These are phyloP conservation scores for Pharmacophagus antenor DNA, from an alignment of 2,888 invertebrate species.

Conservation along the genomic window DNA sequence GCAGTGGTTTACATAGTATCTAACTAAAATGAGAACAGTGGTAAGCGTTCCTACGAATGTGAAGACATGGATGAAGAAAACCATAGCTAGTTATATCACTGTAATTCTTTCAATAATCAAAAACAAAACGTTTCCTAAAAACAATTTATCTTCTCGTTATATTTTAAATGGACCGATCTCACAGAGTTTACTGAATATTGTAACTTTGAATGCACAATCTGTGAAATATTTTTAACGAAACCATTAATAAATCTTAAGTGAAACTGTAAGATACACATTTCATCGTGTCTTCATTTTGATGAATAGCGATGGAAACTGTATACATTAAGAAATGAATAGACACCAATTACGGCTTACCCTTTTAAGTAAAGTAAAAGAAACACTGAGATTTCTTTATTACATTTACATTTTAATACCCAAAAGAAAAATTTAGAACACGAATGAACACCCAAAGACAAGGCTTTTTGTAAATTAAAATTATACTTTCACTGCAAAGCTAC, in stretches of 20 bases:
- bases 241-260: constrained; percentile 1
- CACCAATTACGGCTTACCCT: neutral
- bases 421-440: neutral
- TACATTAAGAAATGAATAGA: constrained; percentile 1
- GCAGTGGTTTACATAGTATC: too few relatives aligned
- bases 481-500: too few relatives aligned
- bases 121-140: neutral
- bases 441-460: neutral
- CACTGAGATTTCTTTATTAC: neutral
- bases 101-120: neutral
- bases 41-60: neutral
- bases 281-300: neutral
- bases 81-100: neutral
- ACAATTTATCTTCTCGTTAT: neutral
- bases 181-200: neutral
- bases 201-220: neutral
- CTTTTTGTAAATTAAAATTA: too few relatives aligned
- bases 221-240: neutral
- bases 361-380: neutral
- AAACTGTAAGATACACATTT: neutral
- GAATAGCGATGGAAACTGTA: constrained; percentile 1
- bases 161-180: neutral
- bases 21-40: neutral
- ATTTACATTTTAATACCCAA: neutral
- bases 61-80: neutral